Evolutionary conservation across 1,140 invertebrate species (phyloP), one percentile per base, ranked within the genome.

Genomic region (Panagrolaimus sp.): DNA sequence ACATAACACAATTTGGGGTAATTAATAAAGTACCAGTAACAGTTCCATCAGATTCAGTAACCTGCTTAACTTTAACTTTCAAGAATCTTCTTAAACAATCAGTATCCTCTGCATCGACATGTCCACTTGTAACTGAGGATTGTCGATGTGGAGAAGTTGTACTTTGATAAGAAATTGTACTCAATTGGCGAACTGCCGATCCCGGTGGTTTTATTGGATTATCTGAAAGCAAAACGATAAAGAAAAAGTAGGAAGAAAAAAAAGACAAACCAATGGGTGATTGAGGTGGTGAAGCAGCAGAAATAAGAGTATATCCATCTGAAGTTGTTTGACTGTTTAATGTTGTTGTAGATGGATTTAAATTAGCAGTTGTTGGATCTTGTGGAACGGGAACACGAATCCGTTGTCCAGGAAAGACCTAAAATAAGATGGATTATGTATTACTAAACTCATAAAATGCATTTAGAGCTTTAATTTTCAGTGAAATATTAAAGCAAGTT

Each of bases 1-100:
- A 98, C 95, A 98, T 98, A 73, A 98, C 89, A 55, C 94, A 94
- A 85, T 98, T 98, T 44, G 95, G 94, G 46, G 96, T 98, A 62
- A 98, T 93, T 70, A 98, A 86, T 15, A 98, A 86, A 12, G 96
- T 93, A 14, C 95, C 95, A 9, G 89, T 88, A 6, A 96, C 92
- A 15, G 95, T 93, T 65, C 93, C 93, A 89, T 93, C 83, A 0
- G 85, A 85, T 70, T 83, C 82, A 0, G 80, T 83, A 5, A 82
- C 63, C 65, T 82, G 81, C 64, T 82, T 82, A 38, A 82, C 80
- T 48, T 82, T 79, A 32, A 84, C 81, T 70, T 83, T 83, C 28
- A 83, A 63, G 74, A 83, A 83, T 48, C 81, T 52, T 66, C 84
- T 83, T 4, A 84, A 65, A 70, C 83, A 84, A 28, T 83, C 83